Percentiles rank a stretch among this genome's conserved stretches.
Evolutionary conservation across 2,113 vertebrate genomes (phyloP).

Genomic region (Melanerpes formicivorus): DNA sequence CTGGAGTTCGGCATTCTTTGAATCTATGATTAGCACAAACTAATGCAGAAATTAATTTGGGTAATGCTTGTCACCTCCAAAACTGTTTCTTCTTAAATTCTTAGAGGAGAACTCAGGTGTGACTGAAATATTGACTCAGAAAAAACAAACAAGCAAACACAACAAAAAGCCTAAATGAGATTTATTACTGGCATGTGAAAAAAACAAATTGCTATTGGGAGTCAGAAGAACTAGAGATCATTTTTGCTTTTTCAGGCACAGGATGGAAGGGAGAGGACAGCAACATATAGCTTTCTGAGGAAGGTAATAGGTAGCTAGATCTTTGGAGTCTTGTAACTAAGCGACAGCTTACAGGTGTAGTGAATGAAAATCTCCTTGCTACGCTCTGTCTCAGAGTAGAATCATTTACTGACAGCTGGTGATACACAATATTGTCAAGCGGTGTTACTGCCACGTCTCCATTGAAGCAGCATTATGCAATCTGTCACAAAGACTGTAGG

Average conservation of each 20-base stretch:
- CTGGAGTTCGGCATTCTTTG: neutral
- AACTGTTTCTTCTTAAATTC: neutral
- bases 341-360: neutral
- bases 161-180: neutral
- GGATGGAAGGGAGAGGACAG: neutral
- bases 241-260: neutral
- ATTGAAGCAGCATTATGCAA: neutral
- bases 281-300: neutral
- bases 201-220: neutral
- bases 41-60: neutral
- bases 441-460: accelerated
- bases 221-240: neutral
- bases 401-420: neutral
- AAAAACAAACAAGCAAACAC: neutral
- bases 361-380: neutral
- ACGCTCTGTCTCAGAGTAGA: neutral
- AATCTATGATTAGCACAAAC: neutral
- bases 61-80: neutral
- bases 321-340: neutral
- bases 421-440: neutral
- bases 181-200: neutral
- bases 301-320: neutral
- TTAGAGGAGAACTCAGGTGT: neutral
- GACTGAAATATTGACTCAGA: neutral
- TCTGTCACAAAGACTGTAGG: neutral